Conservation (phyloP, 2,888 invertebrate genomes). For the Anthoptus insignis region DNA sequence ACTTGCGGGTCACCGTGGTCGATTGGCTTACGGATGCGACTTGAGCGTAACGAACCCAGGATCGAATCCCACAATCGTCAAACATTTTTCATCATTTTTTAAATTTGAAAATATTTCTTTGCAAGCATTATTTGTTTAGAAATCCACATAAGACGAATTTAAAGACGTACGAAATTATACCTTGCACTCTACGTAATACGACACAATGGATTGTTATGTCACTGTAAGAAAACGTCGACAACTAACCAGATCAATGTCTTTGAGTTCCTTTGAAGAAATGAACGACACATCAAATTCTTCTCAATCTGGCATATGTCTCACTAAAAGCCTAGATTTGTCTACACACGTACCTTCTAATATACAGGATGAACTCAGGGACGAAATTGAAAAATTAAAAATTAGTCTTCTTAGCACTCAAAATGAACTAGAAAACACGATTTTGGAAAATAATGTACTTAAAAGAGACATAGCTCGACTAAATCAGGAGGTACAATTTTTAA, state of each 20-base stretch:
- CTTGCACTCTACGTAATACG: background rate
- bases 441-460: background rate
- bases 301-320: background rate
- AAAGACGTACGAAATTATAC: background rate
- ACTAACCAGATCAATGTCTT: background rate
- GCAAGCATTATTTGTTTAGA: background rate
- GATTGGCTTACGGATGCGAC: no score
- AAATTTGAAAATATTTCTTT: no score
- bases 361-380: background rate
- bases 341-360: background rate
- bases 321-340: background rate
- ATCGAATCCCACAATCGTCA: no score
- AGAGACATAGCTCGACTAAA: background rate
- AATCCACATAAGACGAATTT: background rate
- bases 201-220: background rate
- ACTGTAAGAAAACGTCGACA: background rate
- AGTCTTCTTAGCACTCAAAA: background rate
- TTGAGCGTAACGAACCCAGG: no score
- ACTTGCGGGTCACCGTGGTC: no score
- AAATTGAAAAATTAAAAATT: background rate
- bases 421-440: background rate
- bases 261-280: background rate
- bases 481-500: background rate
- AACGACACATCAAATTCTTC: background rate
- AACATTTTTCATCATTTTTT: no score